Base-by-base conservation (phyloP, 2,797 vertebrate genomes). In the Acropternis orthonyx region DNA sequence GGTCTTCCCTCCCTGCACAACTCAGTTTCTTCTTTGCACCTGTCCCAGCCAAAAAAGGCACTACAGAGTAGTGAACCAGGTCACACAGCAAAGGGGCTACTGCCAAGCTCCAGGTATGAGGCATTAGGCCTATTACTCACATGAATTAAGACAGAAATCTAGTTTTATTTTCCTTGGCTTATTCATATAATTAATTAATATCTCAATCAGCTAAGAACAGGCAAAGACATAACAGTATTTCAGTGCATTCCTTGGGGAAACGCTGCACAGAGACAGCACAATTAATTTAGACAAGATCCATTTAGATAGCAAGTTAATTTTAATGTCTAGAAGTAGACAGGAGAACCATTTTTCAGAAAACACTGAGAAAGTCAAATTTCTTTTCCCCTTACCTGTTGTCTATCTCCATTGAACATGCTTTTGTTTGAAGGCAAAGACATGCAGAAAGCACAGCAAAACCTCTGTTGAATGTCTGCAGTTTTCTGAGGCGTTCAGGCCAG, bases 101-200 rank as follows among this genome's bases (percentile, higher is more conserved):
- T 54, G 19, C 56, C 67, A 27, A 63, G 59, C 54, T 86, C 43
- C 27, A 10, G 3, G 1, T 14, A 9, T 24, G n/a, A 88, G 43
- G 43, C 62, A 32, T 69, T 51, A 86, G 36, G 12, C 32, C 41
- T 27, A 12, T 71, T 75, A 52, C 32, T 94, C 58, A 83, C 20
- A 23, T 4, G 54, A 94, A 88, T 77, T 88, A 67, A 93, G 81
- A 78, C 41, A 92, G 58, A 93, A 96, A 75, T 17, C 66, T 84
- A 61, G 81, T 80, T 91, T 74, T 84, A 55, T 92, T 94, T 96
- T 87, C 83, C 39, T 58, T 52, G 37, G 49, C n/a, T 59, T 93
- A 72, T 77, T 93, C 83, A 52, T 89, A 91, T 86, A 93, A 96
- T 94, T 94, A 97, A 92, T 93, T 95, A 96, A 93, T 96, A 94